phyloP scores from a whole-genome alignment of 2,797 vertebrate species.

The Molossus molossus region DNA sequence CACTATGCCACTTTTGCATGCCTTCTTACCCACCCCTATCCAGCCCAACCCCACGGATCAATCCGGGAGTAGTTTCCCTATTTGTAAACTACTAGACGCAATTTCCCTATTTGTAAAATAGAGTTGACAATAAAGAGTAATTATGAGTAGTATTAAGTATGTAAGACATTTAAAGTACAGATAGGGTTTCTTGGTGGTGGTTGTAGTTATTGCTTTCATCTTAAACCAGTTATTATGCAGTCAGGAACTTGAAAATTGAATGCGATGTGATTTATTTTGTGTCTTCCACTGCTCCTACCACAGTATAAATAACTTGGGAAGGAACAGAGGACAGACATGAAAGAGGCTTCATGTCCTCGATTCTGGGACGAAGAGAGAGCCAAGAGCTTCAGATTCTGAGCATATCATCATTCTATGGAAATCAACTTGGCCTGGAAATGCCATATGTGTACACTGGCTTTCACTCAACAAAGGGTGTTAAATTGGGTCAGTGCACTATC shows the following conservation, averaged over 20 bases:
- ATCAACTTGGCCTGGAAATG: slow-evolving; percentile 85
- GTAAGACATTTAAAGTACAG: neutral
- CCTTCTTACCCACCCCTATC: neutral
- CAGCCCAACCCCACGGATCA: neutral
- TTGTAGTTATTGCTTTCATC: neutral
- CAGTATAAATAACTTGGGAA: neutral
- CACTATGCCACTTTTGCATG: neutral
- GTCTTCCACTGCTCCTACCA: neutral
- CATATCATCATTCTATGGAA: slow-evolving; percentile 71
- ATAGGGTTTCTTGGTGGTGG: neutral
- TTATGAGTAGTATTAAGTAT: neutral
- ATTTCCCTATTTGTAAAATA: slow-evolving; percentile 8
- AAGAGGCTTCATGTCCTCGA: slow-evolving; percentile 65
- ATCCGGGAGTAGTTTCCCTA: neutral
- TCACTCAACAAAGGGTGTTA: slow-evolving; percentile 85
- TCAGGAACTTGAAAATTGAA: slow-evolving; percentile 7
- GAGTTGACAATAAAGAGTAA: neutral
- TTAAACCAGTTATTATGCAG: neutral
- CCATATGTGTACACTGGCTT: slow-evolving; percentile 81
- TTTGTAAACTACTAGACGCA: slow-evolving; percentile 30
- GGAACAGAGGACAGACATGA: neutral
- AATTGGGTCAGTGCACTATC: slow-evolving; percentile 86
- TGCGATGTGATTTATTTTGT: slow-evolving; percentile 2
- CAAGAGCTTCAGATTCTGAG: slow-evolving; percentile 79
- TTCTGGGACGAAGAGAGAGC: slow-evolving; percentile 78